Base-by-base conservation (phyloP, 2,888 invertebrate species). In the Lagria hirta region DNA sequence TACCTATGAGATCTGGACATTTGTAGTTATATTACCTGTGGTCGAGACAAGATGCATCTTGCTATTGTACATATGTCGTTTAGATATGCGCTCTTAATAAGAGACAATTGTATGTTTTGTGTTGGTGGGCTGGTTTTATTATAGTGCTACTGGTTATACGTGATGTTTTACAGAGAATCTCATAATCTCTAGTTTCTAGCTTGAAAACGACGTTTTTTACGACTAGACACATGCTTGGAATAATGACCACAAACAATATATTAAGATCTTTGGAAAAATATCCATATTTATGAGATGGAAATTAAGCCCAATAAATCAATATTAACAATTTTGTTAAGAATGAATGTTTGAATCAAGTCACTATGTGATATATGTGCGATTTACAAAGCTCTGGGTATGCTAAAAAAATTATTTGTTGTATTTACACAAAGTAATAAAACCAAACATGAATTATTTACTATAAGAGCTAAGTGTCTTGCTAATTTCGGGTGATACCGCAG, bases 81-180 rank as follows among this genome's bases (percentile, higher is more conserved):
- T 63, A 61, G 61, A 65, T 66, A 62, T 62, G 59, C 50, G 50
- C 49, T 60, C 55, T 38, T 64, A 64, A 65, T 62, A 62, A 63
- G 60, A 60, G 57, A 59, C 61, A 64, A 65, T 65, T 62, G 64
- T 62, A 41, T 49, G 55, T 57, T 55, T 60, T 47, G 51, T 55
- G 59, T 51, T 57, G 59, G 61, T 60, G 59, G 58, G 57, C 58
- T 38, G 33, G 52, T 53, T 56, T 59, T 59, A 55, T 54, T 51
- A 52, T 48, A 13, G 41, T 29, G 58, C 60, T 60, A 56, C 56
- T 53, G 55, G 51, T 52, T 36, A 43, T 58, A 57, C 59, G 58
- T 58, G 60, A 58, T 53, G 54, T 54, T 57, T 51, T 50, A 48
- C 43, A 43, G 33, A 32, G 43, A 34, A 52, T 47, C 40, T 34